These are phyloP conservation scores for Synanthedon formicaeformis DNA, from an alignment of 2,888 invertebrate species.

Conservation along the genomic window DNA sequence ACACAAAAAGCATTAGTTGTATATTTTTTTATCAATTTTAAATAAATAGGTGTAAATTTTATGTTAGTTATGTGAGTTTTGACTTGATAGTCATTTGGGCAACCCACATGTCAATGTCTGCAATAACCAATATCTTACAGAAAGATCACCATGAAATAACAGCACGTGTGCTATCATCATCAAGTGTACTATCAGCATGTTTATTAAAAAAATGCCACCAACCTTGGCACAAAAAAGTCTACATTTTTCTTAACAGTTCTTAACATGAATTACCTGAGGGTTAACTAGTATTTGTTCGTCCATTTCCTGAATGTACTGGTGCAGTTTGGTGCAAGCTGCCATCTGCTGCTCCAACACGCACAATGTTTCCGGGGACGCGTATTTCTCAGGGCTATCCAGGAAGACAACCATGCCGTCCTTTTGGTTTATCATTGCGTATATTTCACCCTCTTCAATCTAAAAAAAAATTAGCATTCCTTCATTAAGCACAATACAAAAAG, in stretches of 20 bases:
- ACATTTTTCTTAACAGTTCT: too few relatives aligned
- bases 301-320: constrained; percentile 90
- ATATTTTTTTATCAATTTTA: background rate
- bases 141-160: too few relatives aligned
- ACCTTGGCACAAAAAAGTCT: too few relatives aligned
- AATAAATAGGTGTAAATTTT: background rate
- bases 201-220: too few relatives aligned
- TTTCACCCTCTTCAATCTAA: constrained; percentile 96
- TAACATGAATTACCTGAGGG: constrained; percentile 71
- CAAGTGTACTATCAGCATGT: too few relatives aligned
- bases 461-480: constrained; percentile 5
- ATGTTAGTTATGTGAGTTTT: too few relatives aligned
- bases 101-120: too few relatives aligned
- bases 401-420: constrained; percentile 98
- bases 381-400: constrained; percentile 95
- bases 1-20: background rate
- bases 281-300: constrained; percentile 95
- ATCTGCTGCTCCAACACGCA: constrained; percentile 88
- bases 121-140: too few relatives aligned
- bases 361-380: constrained; percentile 89
- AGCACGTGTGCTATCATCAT: too few relatives aligned
- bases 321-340: constrained; percentile 87
- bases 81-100: too few relatives aligned
- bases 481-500: background rate
- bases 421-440: constrained; percentile 96